A percentile compares a stretch with the other conserved stretches of the same genome.
These are phyloP conservation scores for Pachymerium ferrugineum DNA, from an alignment of 2,888 invertebrate genomes.

Conservation along the genomic window DNA sequence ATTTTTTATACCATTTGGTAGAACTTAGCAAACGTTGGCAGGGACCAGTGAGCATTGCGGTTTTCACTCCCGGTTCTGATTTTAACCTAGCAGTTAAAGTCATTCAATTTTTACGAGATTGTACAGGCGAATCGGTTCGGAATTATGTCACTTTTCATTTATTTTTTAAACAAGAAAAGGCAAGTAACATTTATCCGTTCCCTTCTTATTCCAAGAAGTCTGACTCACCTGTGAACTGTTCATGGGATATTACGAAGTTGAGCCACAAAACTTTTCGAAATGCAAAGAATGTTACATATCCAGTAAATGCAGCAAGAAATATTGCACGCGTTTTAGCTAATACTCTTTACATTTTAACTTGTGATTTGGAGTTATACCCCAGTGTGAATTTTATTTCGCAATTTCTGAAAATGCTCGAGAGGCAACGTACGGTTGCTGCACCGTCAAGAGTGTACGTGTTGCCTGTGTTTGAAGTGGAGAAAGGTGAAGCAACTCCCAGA, in stretches of 20 bases:
- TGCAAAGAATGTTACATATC: constrained; percentile 74
- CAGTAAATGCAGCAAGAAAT: constrained; percentile 84
- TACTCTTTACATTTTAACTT: constrained; percentile 75
- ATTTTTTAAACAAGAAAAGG: constrained; percentile 77
- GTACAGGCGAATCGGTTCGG: constrained; percentile 63
- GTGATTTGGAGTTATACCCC: constrained; percentile 86
- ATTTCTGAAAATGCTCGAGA: constrained; percentile 76
- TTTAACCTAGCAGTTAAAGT: constrained; percentile 69
- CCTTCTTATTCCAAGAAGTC: neutral
- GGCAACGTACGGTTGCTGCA: neutral
- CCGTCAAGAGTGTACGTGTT: constrained; percentile 50
- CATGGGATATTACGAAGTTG: constrained; percentile 44
- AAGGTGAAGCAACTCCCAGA: constrained; percentile 53
- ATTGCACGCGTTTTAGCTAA: constrained; percentile 76
- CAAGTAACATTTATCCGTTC: neutral
- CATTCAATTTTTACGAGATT: constrained; percentile 73
- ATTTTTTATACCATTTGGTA: constrained; percentile 81
- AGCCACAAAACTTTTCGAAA: constrained; percentile 52
- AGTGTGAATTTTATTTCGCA: constrained; percentile 71
- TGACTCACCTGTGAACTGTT: neutral
- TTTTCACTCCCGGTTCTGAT: constrained; percentile 81
- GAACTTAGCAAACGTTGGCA: constrained; percentile 80
- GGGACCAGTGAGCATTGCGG: constrained; percentile 77
- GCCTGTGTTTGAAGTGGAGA: constrained; percentile 50
- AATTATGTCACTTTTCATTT: constrained; percentile 81